A percentile compares a stretch with the other conserved stretches of the same genome.
Conservation (phyloP, 2,113 vertebrate genomes). For the Ia io region DNA sequence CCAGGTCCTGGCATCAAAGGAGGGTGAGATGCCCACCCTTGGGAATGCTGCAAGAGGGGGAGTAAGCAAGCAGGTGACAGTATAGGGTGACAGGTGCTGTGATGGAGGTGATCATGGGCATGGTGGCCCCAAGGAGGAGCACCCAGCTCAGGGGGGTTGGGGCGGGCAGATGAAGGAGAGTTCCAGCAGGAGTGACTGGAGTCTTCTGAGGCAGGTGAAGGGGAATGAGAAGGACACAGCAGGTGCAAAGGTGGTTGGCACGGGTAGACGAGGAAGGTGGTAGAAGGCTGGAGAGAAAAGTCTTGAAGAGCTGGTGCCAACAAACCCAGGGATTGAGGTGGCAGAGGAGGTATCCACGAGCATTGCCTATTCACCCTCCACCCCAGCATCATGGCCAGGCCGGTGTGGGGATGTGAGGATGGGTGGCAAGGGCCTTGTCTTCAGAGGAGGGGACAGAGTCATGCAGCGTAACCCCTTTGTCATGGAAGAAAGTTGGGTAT, state of each 20-base stretch:
- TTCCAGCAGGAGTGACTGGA: not conserved
- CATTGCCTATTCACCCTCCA: not conserved
- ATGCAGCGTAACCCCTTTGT: not conserved
- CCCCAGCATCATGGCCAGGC: not conserved
- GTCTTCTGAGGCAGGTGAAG: not conserved
- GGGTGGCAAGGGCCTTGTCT: not conserved
- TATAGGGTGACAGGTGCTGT: not conserved
- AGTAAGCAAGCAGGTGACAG: not conserved
- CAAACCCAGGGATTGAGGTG: not conserved
- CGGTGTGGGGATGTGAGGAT: not conserved
- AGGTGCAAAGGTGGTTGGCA: not conserved
- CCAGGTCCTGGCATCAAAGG: not conserved
- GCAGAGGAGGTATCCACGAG: not conserved
- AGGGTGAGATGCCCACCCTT: not conserved
- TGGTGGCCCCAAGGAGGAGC: not conserved
- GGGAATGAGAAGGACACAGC: not conserved
- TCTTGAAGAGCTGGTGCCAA: not conserved
- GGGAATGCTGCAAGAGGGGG: not conserved
- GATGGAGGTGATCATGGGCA: not conserved
- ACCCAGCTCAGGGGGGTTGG: rapidly evolving
- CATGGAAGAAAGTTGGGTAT: not conserved
- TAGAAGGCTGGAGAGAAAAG: not conserved
- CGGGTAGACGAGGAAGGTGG: not conserved
- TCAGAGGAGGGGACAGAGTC: not conserved
- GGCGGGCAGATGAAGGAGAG: not conserved